Percentiles rank a stretch among this genome's conserved stretches.
These are phyloP conservation scores for Podarcis raffonei DNA, from an alignment of 2,113 vertebrate species.

Conservation along the genomic window DNA sequence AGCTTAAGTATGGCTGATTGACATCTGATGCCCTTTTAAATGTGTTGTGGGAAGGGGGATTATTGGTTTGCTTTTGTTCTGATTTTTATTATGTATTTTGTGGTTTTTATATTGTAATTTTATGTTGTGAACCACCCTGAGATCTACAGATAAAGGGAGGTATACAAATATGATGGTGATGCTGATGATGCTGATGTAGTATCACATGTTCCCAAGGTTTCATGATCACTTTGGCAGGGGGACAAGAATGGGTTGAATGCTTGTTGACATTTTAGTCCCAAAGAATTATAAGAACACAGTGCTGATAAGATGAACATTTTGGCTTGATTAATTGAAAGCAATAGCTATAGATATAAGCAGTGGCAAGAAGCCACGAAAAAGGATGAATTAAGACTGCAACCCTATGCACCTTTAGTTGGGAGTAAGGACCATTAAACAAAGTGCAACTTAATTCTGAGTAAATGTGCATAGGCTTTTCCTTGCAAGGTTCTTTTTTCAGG, in stretches of 20 bases:
- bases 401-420: not conserved
- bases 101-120: too few species aligned
- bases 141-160: too few species aligned
- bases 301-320: not conserved
- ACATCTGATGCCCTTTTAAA: too few species aligned
- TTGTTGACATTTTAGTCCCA: not conserved
- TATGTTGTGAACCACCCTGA: too few species aligned
- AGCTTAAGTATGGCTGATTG: not conserved
- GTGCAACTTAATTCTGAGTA: not conserved
- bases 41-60: too few species aligned
- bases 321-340: not conserved
- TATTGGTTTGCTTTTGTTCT: too few species aligned
- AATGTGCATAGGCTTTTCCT: not conserved
- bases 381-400: not conserved
- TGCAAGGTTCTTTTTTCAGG: not conserved
- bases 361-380: not conserved
- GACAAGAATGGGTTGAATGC: not conserved
- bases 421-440: not conserved
- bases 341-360: not conserved
- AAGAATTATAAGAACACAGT: not conserved
- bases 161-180: too few species aligned
- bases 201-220: slow-evolving; percentile 6
- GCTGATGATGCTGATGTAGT: not conserved
- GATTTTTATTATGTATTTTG: too few species aligned
- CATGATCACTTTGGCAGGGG: not conserved